Evolutionary conservation across 2,888 invertebrate genomes (phyloP).

Genomic region (Tetragnatha montana): DNA sequence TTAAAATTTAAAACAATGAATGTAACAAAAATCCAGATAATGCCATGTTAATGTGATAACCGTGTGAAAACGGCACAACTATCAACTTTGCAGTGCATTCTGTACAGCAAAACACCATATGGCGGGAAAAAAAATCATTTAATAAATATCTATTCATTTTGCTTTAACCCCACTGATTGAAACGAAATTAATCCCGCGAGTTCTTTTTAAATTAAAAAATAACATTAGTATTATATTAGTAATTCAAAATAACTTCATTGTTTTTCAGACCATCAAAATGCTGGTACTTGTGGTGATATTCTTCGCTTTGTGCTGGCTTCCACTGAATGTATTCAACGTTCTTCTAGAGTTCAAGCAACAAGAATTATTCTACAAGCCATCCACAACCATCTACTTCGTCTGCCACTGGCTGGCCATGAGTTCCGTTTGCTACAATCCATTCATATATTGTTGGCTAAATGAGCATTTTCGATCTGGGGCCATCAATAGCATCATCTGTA

Average conservation of each 20-base stretch:
- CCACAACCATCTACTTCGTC: slow-evolving; percentile 75
- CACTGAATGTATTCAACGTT: slow-evolving; percentile 77
- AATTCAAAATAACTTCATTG: not conserved
- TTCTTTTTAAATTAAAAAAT: too few relatives aligned
- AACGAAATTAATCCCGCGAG: too few relatives aligned
- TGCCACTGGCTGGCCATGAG: slow-evolving; percentile 78
- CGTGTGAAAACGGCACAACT: too few relatives aligned
- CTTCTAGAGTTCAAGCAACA: slow-evolving; percentile 70
- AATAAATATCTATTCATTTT: too few relatives aligned
- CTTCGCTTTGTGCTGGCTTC: slow-evolving; percentile 78
- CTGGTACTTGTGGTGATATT: slow-evolving; percentile 77
- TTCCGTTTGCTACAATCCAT: slow-evolving; percentile 78
- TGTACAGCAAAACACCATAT: too few relatives aligned
- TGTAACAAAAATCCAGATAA: too few relatives aligned
- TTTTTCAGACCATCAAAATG: slow-evolving; percentile 76
- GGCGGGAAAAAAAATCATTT: too few relatives aligned
- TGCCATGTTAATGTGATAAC: too few relatives aligned
- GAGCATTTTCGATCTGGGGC: slow-evolving; percentile 75
- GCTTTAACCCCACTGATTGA: too few relatives aligned
- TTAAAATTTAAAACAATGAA: too few relatives aligned
- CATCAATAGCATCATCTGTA: slow-evolving; percentile 73
- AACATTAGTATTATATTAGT: too few relatives aligned
- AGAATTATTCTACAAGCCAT: slow-evolving; percentile 73
- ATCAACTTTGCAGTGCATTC: too few relatives aligned
- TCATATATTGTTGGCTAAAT: slow-evolving; percentile 78